phyloP scores from a whole-genome alignment of 2,113 vertebrate species.

The Acanthisitta chloris region DNA sequence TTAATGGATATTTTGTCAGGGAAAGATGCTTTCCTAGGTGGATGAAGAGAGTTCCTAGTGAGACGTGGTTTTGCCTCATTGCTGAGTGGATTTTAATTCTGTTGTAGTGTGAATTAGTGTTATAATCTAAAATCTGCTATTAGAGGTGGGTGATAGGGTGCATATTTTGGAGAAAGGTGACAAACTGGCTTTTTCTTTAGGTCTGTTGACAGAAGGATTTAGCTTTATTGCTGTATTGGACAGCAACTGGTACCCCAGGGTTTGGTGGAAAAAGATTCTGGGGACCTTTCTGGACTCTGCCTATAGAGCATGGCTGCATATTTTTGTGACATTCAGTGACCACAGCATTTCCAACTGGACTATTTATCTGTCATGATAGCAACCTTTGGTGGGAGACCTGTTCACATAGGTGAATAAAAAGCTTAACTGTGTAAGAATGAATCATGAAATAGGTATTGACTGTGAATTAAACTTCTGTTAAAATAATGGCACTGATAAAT shows the following conservation, averaged over 20 bases:
- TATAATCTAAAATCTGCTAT: background rate
- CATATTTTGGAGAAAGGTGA: background rate
- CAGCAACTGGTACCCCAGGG: background rate
- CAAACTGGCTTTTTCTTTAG: background rate
- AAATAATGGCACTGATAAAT: background rate
- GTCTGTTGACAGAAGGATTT: background rate
- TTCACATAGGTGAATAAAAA: background rate
- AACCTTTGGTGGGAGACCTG: background rate
- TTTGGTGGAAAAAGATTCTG: background rate
- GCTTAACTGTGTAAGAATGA: background rate
- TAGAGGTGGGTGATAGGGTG: background rate
- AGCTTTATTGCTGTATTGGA: background rate
- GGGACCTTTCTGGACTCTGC: background rate
- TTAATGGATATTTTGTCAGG: background rate
- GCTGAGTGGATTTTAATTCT: background rate
- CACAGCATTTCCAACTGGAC: background rate
- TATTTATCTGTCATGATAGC: background rate
- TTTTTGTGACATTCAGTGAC: background rate
- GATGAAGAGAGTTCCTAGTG: background rate
- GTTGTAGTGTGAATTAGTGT: background rate
- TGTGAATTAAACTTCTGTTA: background rate
- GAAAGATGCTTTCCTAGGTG: background rate
- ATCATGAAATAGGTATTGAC: background rate
- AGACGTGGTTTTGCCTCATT: background rate
- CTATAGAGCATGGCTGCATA: background rate